Base-by-base conservation (phyloP, 2,797 vertebrate genomes). In the Hyperoplus immaculatus region DNA sequence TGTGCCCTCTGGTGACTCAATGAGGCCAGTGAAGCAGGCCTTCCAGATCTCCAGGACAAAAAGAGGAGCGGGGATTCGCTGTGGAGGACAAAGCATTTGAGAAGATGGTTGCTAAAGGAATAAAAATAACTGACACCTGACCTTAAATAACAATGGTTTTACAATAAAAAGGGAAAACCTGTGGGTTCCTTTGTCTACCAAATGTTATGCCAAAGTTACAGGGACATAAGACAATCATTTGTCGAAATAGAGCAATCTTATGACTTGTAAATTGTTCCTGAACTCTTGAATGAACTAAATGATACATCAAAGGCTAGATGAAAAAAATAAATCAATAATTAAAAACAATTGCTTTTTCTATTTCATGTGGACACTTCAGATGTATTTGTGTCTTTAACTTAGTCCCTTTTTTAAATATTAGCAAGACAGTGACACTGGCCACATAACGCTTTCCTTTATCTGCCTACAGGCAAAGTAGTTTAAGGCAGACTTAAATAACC, bases 41-140 rank as follows among this genome's bases (percentile, higher is more conserved):
- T 99, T 99, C 98, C 98, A 99, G 82, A 99, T 96, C 93, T 99
- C 98, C 93, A 99, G 89, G 66, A 99, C 95, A 21, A 99, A 99
- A 29, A 97, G 95, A 0, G 97, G 94, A 11, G 96, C 92, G 2
- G 98, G 98, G 70, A 99, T 98, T 69, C 92, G 95, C 98, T 99
- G 87, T 1, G 1, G 58, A 50, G 1, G 51, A 90, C 36, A 87
- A 42, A 75, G 0, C 18, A 53, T 54, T 60, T 55, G 0, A 69
- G 14, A 65, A 15, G 8, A 62, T 0, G 21, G 4, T 2, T 42
- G 41, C 0, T 43, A 9, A 61, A 60, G 45, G 53, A 72, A 68
- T 13, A 36, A 11, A 39, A 67, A 47, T 1, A 45, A 29, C 12
- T 39, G 43, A 49, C 2, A 36, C 39, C 18, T 14, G 62, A 2